Conservation (phyloP, 2,888 invertebrate genomes). For the Empis livida region DNA sequence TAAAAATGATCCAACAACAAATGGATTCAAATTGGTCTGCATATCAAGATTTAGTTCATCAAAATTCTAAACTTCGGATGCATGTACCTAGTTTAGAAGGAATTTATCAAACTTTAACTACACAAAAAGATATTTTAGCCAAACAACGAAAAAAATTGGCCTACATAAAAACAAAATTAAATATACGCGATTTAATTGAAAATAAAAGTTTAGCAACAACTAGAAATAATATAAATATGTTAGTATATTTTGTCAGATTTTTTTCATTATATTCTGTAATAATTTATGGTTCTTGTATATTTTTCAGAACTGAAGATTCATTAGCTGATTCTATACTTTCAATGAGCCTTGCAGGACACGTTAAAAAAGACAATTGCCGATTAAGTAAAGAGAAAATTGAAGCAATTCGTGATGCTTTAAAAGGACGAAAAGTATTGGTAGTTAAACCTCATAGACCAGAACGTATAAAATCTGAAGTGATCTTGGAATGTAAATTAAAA, state of each 20-base stretch:
- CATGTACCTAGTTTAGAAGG: constrained; percentile 54
- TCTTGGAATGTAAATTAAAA: constrained; percentile 27
- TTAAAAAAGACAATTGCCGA: constrained; percentile 22
- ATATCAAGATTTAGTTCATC: constrained; percentile 41
- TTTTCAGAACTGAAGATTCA: constrained; percentile 24
- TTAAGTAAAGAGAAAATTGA: constrained; percentile 24
- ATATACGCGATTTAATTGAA: constrained; percentile 5
- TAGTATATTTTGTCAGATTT: background rate
- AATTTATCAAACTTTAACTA: constrained; percentile 65
- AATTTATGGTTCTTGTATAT: no score
- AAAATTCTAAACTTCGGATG: constrained; percentile 29
- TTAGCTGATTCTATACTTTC: constrained; percentile 33
- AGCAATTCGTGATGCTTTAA: constrained; percentile 21
- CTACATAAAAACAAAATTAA: constrained; percentile 27
- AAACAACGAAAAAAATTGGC: constrained; percentile 42
- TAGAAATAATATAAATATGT: constrained; percentile 2
- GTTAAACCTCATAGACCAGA: constrained; percentile 32
- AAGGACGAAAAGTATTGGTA: constrained; percentile 21
- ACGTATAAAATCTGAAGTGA: constrained; percentile 32
- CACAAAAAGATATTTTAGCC: constrained; percentile 54
- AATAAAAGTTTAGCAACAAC: background rate
- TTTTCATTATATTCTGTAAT: background rate
- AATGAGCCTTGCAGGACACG: constrained; percentile 25
- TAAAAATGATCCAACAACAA: constrained; percentile 55
- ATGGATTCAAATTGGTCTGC: constrained; percentile 68